Evolutionary conservation across 1,140 invertebrate genomes (phyloP), one percentile per base, ranked within the genome.

Genomic region (Camponotus pennsylvanicus): DNA sequence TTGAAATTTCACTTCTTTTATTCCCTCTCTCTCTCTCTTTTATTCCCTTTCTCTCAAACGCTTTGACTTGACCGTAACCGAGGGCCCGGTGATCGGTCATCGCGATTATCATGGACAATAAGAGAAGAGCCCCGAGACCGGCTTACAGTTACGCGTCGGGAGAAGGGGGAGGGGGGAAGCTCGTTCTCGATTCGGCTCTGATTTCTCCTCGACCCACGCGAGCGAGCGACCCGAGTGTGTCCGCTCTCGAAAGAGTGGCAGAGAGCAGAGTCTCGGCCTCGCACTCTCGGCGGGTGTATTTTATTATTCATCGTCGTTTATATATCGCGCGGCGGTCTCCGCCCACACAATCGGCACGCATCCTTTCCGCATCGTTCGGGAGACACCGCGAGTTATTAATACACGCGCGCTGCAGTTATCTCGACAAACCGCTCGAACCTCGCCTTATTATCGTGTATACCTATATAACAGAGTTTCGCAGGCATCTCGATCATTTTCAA

Each of bases 131-230:
- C 76, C 37, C 76, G 42, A 52, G 49, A 18, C 8, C 63, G 34
- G 67, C 78, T 32, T 59, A 69, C 59, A 69, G 71, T 71, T 79
- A 71, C 78, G 45, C 59, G 80, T 15, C 13, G 49, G 1, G 49
- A 1, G 27, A 27, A 27, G 27, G 27, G 27, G 27, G 27, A 1
- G 27, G 27, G 27, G 27, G 49, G 15, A 3, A 3, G 8, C 3
- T 49, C 61, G 85, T 87, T 87, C 87, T 86, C 83, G 87, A 88
- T 91, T 86, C 86, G 82, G 59, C 27, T 83, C 76, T 78, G 89
- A 92, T 92, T 92, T 92, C 91, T 92, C 91, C 83, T 91, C 69
- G 88, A 89, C 89, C 91, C 88, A 91, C 84, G 85, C 88, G 61
- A 89, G 63, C 70, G 49, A 52, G 49, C 15, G 45, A 32, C 76